Conservation (phyloP, 2,113 vertebrate genomes). For the Ictidomys tridecemlineatus region DNA sequence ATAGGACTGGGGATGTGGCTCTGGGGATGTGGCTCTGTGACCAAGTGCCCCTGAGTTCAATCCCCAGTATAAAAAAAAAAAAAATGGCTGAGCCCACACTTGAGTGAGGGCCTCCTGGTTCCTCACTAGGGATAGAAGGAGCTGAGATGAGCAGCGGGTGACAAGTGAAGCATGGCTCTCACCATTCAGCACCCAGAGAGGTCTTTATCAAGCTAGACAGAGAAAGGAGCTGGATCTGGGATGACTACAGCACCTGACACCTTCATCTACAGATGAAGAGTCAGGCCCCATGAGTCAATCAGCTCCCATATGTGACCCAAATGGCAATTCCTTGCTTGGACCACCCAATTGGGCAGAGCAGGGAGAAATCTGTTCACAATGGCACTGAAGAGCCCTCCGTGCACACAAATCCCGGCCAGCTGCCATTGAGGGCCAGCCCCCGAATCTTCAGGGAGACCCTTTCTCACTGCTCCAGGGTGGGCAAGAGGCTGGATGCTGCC, state of each 20-base stretch:
- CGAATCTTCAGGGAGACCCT: background rate
- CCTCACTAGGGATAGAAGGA: background rate
- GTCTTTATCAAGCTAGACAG: background rate
- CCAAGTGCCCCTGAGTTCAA: too few species aligned
- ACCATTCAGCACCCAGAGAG: background rate
- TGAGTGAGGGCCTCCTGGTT: background rate
- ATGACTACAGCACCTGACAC: background rate
- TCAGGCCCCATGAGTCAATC: background rate
- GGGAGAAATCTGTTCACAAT: background rate
- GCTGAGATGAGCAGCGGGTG: background rate
- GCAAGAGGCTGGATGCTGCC: background rate
- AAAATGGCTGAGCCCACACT: background rate
- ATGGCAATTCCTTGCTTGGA: background rate
- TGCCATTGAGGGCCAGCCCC: background rate
- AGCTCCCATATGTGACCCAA: background rate
- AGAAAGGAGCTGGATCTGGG: background rate
- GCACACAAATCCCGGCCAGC: background rate
- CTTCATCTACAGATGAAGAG: background rate
- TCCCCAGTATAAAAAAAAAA: too few species aligned
- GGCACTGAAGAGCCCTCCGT: too few species aligned
- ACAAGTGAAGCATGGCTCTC: background rate
- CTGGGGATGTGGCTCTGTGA: too few species aligned
- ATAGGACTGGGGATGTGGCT: too few species aligned
- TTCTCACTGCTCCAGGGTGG: background rate
- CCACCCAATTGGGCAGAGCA: background rate